Evolutionary conservation across 2,113 vertebrate genomes (phyloP), one percentile per base, ranked within the genome.

Genomic region (Ploceus nigricollis): DNA sequence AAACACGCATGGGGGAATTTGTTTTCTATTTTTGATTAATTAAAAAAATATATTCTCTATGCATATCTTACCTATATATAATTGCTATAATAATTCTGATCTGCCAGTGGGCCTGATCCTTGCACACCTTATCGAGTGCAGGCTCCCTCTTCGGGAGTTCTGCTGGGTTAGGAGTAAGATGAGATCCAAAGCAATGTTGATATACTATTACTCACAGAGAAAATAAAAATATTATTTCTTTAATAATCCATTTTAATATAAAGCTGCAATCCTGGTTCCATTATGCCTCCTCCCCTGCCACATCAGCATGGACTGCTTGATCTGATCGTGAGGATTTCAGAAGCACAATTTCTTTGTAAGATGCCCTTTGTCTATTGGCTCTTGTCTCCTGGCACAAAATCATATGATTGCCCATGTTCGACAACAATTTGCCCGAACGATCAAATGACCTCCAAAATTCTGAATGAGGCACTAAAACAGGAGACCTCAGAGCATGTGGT

Each of bases 361-460:
- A 82, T 84, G 83, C 90, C 90, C 69, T 91, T 95, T 93, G 94
- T 94, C 90, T 90, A 92, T 96, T 93, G 88, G 85, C 48, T 96
- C 85, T 64, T 68, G 56, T 89, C 82, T 86, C 64, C 71, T 90
- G 79, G 82, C 76, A 94, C 60, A 86, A 82, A 90, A 81, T 72
- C 82, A 78, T 88, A 86, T 56, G 88, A 83, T 95, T 90, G 90
- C 92, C 85, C 21, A 18, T 75, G 79, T 95, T 90, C 90, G 90
- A 93, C 92, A 93, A 87, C 92, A 84, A 37, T 64, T 95, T 82
- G 61, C 72, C 94, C 92, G 60, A 89, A 86, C 31, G 71, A 77
- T 92, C 54, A 54, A 92, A 58, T 81, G 82, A 71, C 88, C 90
- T 93, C 93, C 64, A 77, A 91, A 92, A 87, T 91, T 68, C 89